phyloP scores from a whole-genome alignment of 2,888 invertebrate species.

The Drosophila tripunctata region DNA sequence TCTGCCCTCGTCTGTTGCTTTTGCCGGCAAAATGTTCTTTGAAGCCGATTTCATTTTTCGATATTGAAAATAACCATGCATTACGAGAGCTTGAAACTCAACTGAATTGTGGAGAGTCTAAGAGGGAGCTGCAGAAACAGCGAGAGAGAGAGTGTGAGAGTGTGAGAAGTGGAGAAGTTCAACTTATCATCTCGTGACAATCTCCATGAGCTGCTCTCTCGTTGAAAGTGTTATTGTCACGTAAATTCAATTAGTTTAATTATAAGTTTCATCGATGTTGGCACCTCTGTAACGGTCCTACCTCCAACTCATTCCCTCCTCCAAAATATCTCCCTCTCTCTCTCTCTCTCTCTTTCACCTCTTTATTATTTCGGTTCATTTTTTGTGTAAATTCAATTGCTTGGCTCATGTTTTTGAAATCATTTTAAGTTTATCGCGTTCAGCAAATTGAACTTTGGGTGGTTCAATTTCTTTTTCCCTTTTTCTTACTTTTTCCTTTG shows the following conservation, averaged over 20 bases:
- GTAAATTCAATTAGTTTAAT: conserved; percentile 79
- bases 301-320: background rate
- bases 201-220: conserved; percentile 31
- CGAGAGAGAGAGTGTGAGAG: background rate
- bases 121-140: conserved; percentile 1
- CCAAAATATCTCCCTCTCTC: background rate
- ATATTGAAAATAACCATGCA: conserved; percentile 81
- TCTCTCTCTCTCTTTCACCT: background rate
- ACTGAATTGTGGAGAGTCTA: conserved; percentile 4
- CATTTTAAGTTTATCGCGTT: conserved; percentile 19
- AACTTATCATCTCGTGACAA: conserved; percentile 71
- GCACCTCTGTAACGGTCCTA: conserved; percentile 59
- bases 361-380: conserved; percentile 20
- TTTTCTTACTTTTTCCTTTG: background rate
- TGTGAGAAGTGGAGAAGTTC: conserved; percentile 14
- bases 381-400: conserved; percentile 22
- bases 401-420: conserved; percentile 6
- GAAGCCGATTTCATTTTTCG: conserved; percentile 80
- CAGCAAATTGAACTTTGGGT: conserved; percentile 36
- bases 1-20: background rate
- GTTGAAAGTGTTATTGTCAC: conserved; percentile 76
- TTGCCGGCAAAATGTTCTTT: conserved; percentile 72
- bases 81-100: conserved; percentile 60
- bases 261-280: conserved; percentile 74
- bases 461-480: conserved; percentile 8